phyloP scores from a whole-genome alignment of 2,888 invertebrate species.

The Ecdyonurus torrentis region DNA sequence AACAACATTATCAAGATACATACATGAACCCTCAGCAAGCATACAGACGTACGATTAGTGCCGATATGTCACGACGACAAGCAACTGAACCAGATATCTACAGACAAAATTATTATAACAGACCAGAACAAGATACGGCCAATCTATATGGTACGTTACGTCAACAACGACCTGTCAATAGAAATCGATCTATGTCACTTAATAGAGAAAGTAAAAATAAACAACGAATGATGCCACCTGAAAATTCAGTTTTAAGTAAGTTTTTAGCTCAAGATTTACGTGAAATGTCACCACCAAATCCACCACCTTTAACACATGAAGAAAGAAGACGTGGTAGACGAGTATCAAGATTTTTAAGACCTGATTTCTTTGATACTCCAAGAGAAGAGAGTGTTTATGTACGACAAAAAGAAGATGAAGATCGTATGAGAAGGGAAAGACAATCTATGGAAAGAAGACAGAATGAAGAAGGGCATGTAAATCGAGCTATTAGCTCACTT shows the following conservation, averaged over 20 bases:
- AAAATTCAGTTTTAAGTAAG: slow-evolving; percentile 38
- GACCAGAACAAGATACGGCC: too few relatives aligned
- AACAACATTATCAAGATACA: not conserved
- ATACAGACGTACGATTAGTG: not conserved
- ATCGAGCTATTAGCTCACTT: slow-evolving; percentile 22
- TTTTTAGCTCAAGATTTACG: slow-evolving; percentile 26
- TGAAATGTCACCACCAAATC: not conserved
- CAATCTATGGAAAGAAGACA: slow-evolving; percentile 14
- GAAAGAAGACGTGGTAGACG: slow-evolving; percentile 26
- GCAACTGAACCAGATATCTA: not conserved
- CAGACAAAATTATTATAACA: too few relatives aligned
- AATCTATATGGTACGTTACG: not conserved
- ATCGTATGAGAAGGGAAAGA: slow-evolving; percentile 2
- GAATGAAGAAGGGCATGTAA: slow-evolving; percentile 25
- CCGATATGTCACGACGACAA: not conserved
- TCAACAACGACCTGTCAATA: not conserved
- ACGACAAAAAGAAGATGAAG: slow-evolving; percentile 24
- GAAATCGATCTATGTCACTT: slow-evolving; percentile 1
- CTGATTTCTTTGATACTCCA: slow-evolving; percentile 58
- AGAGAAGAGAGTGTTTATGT: slow-evolving; percentile 47
- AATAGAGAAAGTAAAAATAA: not conserved
- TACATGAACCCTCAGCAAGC: not conserved
- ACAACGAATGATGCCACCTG: slow-evolving; percentile 22
- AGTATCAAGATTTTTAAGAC: slow-evolving; percentile 55
- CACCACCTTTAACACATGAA: not conserved